Evolutionary conservation across 1,140 invertebrate genomes (phyloP).

Genomic region (Papilio aristodemus): DNA sequence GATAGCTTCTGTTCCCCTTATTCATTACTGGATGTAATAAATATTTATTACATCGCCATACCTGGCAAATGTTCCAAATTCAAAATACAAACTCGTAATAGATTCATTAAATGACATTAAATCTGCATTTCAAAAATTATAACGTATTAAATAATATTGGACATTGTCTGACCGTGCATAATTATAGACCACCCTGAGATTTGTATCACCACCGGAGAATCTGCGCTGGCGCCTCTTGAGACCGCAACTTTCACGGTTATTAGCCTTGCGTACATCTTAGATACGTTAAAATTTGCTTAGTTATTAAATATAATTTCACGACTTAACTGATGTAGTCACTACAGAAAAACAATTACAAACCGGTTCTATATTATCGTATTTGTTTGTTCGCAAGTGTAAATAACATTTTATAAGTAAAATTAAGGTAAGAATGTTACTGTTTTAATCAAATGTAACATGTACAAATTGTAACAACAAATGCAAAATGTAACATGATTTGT

Average conservation of each 20-base stretch:
- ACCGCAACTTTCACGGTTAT: background rate
- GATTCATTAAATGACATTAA: background rate
- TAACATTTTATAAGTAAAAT: background rate
- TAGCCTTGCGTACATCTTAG: background rate
- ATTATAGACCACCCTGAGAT: constrained; percentile 14
- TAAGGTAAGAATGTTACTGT: background rate
- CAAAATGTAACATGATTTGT: too few relatives aligned
- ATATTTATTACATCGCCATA: too few relatives aligned
- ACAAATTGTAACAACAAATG: too few relatives aligned
- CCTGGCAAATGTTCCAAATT: too few relatives aligned
- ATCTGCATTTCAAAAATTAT: too few relatives aligned
- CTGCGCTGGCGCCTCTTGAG: background rate
- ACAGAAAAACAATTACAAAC: background rate
- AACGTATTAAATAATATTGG: background rate
- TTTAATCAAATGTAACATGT: background rate
- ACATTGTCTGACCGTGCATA: constrained; percentile 4
- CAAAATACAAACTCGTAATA: background rate
- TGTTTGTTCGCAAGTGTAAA: background rate
- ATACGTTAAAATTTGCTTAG: background rate
- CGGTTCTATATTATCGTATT: background rate
- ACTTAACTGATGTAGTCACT: background rate
- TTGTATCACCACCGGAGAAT: background rate
- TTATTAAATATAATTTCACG: background rate
- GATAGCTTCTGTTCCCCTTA: too few relatives aligned
- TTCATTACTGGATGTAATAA: too few relatives aligned